Percentiles rank a stretch among this genome's conserved stretches.
Conservation (phyloP, 2,113 vertebrate genomes). For the Pseudorectes ferrugineus region DNA sequence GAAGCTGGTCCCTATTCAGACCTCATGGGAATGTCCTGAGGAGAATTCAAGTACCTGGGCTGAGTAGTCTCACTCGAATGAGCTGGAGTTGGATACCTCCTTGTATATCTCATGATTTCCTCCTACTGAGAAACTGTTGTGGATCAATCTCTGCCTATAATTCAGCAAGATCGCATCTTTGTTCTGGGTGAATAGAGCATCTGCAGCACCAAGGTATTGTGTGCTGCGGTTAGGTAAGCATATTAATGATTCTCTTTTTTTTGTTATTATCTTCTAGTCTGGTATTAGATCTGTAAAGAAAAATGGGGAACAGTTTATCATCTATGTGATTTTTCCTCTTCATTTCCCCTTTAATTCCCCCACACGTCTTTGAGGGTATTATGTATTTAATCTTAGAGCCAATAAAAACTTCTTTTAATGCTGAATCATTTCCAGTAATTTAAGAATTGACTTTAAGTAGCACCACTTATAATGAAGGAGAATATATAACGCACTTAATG, state of each 20-base stretch:
- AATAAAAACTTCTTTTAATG: slow-evolving; percentile 2
- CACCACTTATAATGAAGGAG: background rate
- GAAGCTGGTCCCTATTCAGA: background rate
- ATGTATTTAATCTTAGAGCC: background rate
- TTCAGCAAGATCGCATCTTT: background rate
- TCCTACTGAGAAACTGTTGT: background rate
- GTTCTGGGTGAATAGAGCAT: background rate
- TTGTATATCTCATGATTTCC: background rate
- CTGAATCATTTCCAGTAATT: background rate
- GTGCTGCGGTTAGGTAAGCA: background rate
- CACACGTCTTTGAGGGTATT: background rate
- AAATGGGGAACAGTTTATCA: background rate
- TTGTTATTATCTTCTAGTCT: background rate
- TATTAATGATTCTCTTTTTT: background rate
- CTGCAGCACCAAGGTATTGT: background rate
- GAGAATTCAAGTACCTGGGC: background rate
- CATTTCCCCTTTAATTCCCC: background rate
- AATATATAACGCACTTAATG: background rate
- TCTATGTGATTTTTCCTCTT: background rate
- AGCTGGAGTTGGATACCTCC: background rate
- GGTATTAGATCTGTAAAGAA: background rate
- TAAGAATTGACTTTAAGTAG: slow-evolving; percentile 20
- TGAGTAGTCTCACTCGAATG: rapidly evolving
- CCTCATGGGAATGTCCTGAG: background rate
- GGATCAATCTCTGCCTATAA: background rate